Base-by-base conservation (phyloP, 2,797 vertebrate genomes). In the Periophthalmus magnuspinnatus region DNA sequence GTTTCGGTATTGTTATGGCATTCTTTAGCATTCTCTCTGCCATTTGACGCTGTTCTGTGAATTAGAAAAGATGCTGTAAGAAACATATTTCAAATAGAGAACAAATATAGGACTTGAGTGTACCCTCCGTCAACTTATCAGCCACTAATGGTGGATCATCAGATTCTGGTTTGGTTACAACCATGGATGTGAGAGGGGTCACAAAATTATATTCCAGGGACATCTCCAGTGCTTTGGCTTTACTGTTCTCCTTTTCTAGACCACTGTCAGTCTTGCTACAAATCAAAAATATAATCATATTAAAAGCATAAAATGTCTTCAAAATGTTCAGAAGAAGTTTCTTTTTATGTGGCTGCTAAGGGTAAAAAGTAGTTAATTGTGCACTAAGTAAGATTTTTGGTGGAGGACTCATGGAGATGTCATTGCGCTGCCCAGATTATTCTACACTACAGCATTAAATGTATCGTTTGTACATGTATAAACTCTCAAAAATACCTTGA, bases 141-240 rank as follows among this genome's bases (percentile, higher is more conserved):
- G 96, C 96, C 6, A 98, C 85, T 22, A 91, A 74, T 0, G 75
- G 79, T 1, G 70, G 68, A 0, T 88, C 75, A 19, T 90, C 83
- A 1, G 83, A 82, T 70, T 96, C 93, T 19, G 97, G 97, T 78
- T 97, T 99, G 82, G 93, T 98, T 80, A 99, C 97, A 80, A 99
- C 95, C 97, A 99, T 97, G 79, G 97, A 98, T 8, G 97, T 98
- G 80, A 99, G 89, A 0, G 96, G 95, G 0, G 97, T 98, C 78
- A 99, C 96, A 70, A 99, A 99, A 77, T 88, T 94, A 83, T 97
- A 99, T 60, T 77, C 90, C n/a, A 99, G 90, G 24, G 97, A 96
- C 79, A 99, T 91, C 0, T 94, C 92, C 87, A 98, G 81, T 21
- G 94, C 95, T 84, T 95, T 81, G 0, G 93, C 93, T 6, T 93